Base-by-base conservation (phyloP, 2,113 vertebrate species). In the Acinonyx jubatus region DNA sequence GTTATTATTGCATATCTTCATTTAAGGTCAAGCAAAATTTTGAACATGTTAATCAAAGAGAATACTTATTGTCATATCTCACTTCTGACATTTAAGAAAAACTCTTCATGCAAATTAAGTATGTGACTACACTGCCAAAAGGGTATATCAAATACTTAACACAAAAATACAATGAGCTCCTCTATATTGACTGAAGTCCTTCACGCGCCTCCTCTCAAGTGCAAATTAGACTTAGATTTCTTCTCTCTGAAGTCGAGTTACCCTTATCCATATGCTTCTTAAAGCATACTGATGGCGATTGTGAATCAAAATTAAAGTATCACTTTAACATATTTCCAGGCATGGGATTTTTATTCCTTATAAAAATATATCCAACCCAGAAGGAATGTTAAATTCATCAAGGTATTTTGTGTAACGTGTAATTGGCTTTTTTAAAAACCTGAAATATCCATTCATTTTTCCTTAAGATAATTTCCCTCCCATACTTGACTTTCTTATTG, bases 31-130 rank as follows among this genome's bases (percentile, higher is more conserved):
- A 98, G 97, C 93, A 98, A 99, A 98, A 97, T 97, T 97, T 98
- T 97, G 94, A 98, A 98, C 85, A 88, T 97, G 95, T 96, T 99
- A 98, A 99, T 99, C 98, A 98, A 99, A 99, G 97, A 98, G 98
- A 98, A 98, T 98, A 97, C 96, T 98, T 98, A 98, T 96, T 98
- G 98, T 98, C 97, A 98, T 98, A 98, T 98, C 98, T 99, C 96
- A 98, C 96, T 98, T 98, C 96, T 98, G 98, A 99, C 98, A 99
- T 99, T 99, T 98, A 98, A 98, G 98, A 98, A 98, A 98, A 99
- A 98, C 95, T 97, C 97, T 98, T 98, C 96, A 99, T 99, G 98
- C 96, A 99, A 99, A 99, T 99, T 92, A 98, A 97, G 33, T 97
- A 98, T 98, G 98, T 98, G 98, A 99, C 98, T 98, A 95, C 96